phyloP scores from a whole-genome alignment of 2,888 invertebrate species.

The Polydrusus pterygomalis region DNA sequence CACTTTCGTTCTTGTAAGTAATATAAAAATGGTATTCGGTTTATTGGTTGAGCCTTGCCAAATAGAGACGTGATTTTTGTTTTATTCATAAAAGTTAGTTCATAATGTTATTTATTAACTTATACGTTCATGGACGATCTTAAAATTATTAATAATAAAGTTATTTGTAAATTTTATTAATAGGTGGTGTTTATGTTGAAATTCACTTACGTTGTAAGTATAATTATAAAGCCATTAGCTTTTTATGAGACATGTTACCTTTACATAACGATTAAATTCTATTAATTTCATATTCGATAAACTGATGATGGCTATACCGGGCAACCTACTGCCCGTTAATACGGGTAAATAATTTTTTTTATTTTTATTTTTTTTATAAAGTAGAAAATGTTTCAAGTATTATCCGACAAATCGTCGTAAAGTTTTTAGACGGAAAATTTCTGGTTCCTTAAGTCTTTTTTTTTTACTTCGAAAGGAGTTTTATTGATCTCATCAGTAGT shows the following conservation, averaged over 20 bases:
- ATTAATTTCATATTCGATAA: slow-evolving; percentile 13
- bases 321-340: background rate
- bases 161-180: no score
- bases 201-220: background rate
- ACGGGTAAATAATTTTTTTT: slow-evolving; percentile 6
- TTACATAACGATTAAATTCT: slow-evolving; percentile 17
- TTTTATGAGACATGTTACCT: slow-evolving; percentile 23
- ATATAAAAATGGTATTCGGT: no score
- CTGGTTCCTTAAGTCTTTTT: background rate
- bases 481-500: no score
- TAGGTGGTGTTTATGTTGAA: background rate
- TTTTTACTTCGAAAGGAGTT: no score
- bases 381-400: slow-evolving; percentile 2
- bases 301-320: slow-evolving; percentile 1
- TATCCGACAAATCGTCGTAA: slow-evolving; percentile 6
- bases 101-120: no score
- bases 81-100: no score
- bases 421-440: background rate
- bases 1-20: no score
- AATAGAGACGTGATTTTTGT: no score
- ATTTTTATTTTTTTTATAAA: no score
- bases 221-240: background rate
- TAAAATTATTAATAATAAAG: no score
- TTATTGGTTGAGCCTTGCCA: no score
- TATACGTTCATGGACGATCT: no score